phyloP scores from a whole-genome alignment of 1,140 invertebrate genomes.

The Bombus difficillimus region DNA sequence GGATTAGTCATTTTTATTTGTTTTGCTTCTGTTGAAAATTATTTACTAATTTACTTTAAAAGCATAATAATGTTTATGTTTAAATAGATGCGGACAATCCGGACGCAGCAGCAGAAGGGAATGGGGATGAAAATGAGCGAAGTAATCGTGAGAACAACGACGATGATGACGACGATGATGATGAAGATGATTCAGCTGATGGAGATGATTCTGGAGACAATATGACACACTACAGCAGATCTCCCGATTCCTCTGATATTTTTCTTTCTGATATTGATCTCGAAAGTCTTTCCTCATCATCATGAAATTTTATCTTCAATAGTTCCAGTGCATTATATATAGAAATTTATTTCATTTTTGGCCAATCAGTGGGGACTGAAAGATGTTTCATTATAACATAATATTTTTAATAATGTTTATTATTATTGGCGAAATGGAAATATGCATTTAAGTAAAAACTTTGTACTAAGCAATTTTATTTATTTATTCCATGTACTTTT shows the following conservation, averaged over 20 bases:
- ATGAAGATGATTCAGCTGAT: conserved; percentile 77
- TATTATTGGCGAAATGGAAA: conserved; percentile 27
- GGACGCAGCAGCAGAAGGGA: conserved; percentile 74
- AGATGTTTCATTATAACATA: background rate
- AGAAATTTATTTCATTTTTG: conserved; percentile 1
- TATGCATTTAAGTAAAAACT: conserved; percentile 12
- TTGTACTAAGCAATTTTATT: background rate
- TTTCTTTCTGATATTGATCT: conserved; percentile 71
- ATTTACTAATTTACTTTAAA: no score
- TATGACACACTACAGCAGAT: conserved; percentile 71
- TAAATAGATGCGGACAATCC: conserved; percentile 75
- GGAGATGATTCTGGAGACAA: conserved; percentile 77
- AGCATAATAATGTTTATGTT: background rate
- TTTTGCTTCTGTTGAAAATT: no score
- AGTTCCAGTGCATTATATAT: conserved; percentile 31
- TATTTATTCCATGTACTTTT: conserved; percentile 20
- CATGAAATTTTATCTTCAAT: conserved; percentile 1
- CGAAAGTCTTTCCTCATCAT: conserved; percentile 69
- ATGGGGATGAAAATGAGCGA: conserved; percentile 79
- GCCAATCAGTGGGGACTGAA: conserved; percentile 7
- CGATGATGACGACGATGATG: conserved; percentile 80
- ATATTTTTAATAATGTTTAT: conserved; percentile 9
- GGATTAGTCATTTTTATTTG: no score
- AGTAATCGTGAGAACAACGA: conserved; percentile 79
- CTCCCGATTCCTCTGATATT: conserved; percentile 67